These are phyloP conservation scores for Gobio gobio DNA, from an alignment of 2,113 vertebrate genomes.

Conservation along the genomic window DNA sequence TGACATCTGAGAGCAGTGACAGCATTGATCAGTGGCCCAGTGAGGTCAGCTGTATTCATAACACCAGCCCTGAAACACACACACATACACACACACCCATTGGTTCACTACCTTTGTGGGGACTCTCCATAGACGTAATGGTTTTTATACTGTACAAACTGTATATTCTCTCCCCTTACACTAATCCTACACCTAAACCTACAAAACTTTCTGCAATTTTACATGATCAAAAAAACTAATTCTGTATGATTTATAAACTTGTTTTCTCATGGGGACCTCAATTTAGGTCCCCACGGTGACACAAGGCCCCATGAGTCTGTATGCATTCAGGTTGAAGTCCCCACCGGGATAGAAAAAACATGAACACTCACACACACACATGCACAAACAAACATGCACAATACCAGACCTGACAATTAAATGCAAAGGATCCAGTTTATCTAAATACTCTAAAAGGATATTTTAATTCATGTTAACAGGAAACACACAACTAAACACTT, in stretches of 20 bases:
- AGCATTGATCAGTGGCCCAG: conserved; percentile 47
- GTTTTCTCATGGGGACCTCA: too few relatives aligned
- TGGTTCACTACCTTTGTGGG: too few relatives aligned
- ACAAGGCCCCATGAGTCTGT: too few relatives aligned
- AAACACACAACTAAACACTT: background rate
- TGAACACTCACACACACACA: background rate
- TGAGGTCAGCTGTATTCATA: conserved; percentile 7
- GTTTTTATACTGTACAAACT: too few relatives aligned
- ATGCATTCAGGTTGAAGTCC: too few relatives aligned
- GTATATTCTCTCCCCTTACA: too few relatives aligned
- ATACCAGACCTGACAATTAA: background rate
- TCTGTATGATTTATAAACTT: too few relatives aligned
- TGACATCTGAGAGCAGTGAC: conserved; percentile 37
- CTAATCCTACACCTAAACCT: too few relatives aligned
- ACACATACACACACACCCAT: background rate
- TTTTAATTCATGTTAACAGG: background rate
- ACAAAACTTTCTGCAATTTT: too few relatives aligned
- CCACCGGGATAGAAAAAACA: background rate
- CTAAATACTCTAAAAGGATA: background rate
- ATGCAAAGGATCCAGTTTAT: background rate
- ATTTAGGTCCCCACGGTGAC: too few relatives aligned
- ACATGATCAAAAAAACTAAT: too few relatives aligned
- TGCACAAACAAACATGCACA: background rate
- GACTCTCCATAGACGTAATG: too few relatives aligned
- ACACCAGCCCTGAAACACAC: conserved; percentile 14